Evolutionary conservation across 2,797 vertebrate species (phyloP).

Genomic region (Peromyscus nudipes): DNA sequence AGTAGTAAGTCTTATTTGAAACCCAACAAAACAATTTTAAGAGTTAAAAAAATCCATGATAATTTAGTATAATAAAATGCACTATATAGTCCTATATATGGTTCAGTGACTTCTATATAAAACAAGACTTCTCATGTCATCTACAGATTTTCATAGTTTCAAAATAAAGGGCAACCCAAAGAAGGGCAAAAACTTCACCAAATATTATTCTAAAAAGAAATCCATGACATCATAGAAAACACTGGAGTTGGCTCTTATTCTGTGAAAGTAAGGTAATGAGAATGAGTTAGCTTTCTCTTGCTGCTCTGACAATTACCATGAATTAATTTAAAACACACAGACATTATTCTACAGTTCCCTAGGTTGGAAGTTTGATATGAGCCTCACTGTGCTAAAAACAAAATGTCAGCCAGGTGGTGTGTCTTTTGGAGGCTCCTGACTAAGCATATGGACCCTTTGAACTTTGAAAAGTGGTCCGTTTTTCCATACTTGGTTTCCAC

Average conservation of each 20-base stretch:
- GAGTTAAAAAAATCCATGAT: neutral
- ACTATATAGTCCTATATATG: neutral
- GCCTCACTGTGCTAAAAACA: neutral
- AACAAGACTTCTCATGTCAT: neutral
- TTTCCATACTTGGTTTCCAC: neutral
- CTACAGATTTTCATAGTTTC: neutral
- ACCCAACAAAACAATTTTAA: conserved; percentile 34
- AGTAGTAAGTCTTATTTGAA: conserved; percentile 51
- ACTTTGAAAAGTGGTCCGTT: neutral
- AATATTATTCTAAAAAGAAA: neutral
- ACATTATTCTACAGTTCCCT: neutral
- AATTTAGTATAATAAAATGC: neutral
- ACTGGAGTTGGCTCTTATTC: neutral
- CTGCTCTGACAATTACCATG: neutral
- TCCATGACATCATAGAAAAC: neutral
- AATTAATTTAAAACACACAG: neutral
- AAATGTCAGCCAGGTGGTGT: neutral
- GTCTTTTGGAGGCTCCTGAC: neutral
- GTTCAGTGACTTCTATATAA: neutral
- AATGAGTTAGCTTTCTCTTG: neutral
- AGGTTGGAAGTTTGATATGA: neutral
- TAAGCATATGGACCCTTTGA: neutral
- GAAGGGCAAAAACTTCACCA: neutral
- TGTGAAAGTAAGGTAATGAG: neutral
- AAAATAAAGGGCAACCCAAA: neutral